phyloP scores from a whole-genome alignment of 2,797 vertebrate species.

The Chlorospingus semifuscus region DNA sequence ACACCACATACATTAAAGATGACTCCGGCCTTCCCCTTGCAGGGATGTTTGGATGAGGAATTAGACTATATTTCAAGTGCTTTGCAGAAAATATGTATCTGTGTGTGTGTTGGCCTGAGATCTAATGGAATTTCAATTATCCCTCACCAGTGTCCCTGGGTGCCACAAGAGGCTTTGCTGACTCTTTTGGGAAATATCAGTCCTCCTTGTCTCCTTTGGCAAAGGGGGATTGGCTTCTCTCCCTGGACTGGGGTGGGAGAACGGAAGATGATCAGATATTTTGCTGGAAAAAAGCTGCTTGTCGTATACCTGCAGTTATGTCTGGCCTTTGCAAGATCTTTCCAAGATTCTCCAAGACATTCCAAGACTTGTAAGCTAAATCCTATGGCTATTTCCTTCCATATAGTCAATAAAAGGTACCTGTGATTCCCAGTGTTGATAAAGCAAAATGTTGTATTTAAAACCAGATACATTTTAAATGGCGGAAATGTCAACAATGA shows the following conservation, averaged over 20 bases:
- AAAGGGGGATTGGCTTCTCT: background rate
- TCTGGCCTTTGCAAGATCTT: background rate
- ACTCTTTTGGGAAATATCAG: background rate
- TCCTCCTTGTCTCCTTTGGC: background rate
- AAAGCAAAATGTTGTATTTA: constrained; percentile 9
- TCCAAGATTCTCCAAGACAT: background rate
- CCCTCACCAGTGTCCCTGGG: background rate
- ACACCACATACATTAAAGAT: background rate
- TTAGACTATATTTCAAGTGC: background rate
- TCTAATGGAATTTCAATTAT: background rate
- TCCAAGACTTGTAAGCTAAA: background rate
- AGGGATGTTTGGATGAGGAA: background rate
- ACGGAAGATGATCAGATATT: background rate
- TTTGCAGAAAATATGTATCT: background rate
- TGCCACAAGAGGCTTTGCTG: background rate
- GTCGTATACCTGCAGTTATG: fast-evolving
- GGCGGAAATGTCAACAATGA: background rate
- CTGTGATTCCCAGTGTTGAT: background rate
- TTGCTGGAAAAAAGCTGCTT: background rate
- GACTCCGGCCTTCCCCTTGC: background rate
- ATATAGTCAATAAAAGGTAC: background rate
- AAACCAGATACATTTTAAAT: constrained; percentile 11
- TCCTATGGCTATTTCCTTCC: background rate
- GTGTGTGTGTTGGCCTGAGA: background rate
- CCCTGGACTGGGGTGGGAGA: background rate